Percentiles rank a stretch among this genome's conserved stretches.
Evolutionary conservation across 2,797 vertebrate species (phyloP).

Genomic region (Gallirallus australis): DNA sequence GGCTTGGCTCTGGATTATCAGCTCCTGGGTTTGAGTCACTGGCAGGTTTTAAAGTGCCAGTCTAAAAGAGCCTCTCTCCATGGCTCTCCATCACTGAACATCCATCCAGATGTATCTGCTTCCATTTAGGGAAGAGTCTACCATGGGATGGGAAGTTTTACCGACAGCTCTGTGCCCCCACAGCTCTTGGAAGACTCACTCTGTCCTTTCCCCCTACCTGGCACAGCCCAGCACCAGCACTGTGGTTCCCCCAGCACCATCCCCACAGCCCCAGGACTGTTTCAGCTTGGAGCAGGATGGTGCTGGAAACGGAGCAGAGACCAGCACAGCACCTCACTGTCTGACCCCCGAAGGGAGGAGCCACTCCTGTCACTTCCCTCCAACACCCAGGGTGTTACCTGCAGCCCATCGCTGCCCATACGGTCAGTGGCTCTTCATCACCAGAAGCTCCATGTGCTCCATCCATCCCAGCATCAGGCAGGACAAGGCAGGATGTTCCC

Average conservation of each 20-base stretch:
- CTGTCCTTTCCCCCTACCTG: not conserved
- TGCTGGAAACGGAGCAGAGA: too few relatives aligned
- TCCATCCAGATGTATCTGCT: not conserved
- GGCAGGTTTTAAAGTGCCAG: not conserved
- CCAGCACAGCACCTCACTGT: not conserved
- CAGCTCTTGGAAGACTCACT: not conserved
- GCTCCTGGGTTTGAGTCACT: constrained; percentile 49
- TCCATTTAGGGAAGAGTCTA: not conserved
- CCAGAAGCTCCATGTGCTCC: not conserved
- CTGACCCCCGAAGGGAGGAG: too few relatives aligned
- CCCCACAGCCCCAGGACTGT: fast-evolving
- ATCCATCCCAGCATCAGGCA: fast-evolving
- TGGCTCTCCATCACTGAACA: fast-evolving
- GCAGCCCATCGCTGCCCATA: not conserved
- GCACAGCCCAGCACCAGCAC: fast-evolving
- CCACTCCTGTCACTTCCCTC: not conserved
- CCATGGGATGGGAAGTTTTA: not conserved
- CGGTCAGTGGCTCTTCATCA: too few relatives aligned
- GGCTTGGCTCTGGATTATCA: constrained; percentile 34
- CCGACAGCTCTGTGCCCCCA: not conserved
- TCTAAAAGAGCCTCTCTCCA: not conserved
- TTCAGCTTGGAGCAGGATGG: not conserved
- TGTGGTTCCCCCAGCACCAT: not conserved
- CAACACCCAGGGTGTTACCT: not conserved
- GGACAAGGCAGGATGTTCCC: fast-evolving